Base-by-base conservation (phyloP, 2,797 vertebrate genomes). In the Sparidentex hasta region DNA sequence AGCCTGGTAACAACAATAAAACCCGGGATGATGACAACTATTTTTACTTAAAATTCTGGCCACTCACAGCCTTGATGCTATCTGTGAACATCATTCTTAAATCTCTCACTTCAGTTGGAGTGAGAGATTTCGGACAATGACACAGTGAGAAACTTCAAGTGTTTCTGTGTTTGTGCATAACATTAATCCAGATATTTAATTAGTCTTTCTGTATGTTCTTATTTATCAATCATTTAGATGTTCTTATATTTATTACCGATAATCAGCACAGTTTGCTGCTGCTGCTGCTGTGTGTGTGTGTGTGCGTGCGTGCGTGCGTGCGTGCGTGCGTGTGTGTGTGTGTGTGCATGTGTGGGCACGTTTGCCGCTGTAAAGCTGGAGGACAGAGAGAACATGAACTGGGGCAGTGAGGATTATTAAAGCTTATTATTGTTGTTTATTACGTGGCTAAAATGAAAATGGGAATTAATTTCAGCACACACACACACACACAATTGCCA, bases 361-460 rank as follows among this genome's bases (percentile, higher is more conserved):
- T 43, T 33, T 33, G 33, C 33, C 33, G 33, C 7, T 41, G n/a
- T 57, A n/a, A 51, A 48, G 43, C 25, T 67, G 46, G 46, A 72
- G 67, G 67, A 63, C 54, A 51, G 51, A 46, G 20, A 65, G 51
- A 65, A 61, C 51, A 47, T 47, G 23, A 43, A 13, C 47, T n/a
- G 27, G 52, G 54, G 25, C 64, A 33, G 41, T 41, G 5, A 21
- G 44, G 81, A 76, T 84, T 65, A 69, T 73, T 38, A 64, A 66
- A 76, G 72, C 27, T 76, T 80, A 76, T 76, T 69, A 65, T 74
- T 59, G 55, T 73, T 81, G 55, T 73, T 81, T 65, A 77, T 77
- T 76, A 74, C 11, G 6, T 61, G 27, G 29, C 43, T 57, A 75
- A 69, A 63, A 68, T 57, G 38, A 71, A 78, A 74, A 76, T 66